Conservation (phyloP, 30 jellyfish, hydroid and myxozoan genomes). For the Turritopsis dohrnii region DNA sequence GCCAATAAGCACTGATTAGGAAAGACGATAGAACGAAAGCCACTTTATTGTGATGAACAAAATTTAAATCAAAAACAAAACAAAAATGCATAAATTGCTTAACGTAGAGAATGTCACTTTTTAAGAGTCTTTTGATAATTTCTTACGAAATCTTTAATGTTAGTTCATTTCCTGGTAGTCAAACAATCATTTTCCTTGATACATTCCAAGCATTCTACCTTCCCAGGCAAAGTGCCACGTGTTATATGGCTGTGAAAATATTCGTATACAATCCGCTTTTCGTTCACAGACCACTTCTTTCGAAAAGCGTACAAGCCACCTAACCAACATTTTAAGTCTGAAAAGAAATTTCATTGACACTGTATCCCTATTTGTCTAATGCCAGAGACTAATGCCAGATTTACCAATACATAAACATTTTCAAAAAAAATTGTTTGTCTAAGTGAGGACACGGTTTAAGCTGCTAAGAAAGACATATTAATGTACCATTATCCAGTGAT, state of each 20-base stretch:
- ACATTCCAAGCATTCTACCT: not conserved
- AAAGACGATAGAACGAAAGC: too few relatives aligned
- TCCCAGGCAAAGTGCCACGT: not conserved
- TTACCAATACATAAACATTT: too few relatives aligned
- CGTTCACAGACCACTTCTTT: not conserved
- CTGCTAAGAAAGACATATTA: not conserved
- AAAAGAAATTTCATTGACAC: not conserved
- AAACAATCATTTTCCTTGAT: not conserved
- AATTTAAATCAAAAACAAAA: not conserved
- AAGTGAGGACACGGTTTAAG: not conserved
- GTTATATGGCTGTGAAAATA: not conserved
- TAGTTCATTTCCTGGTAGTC: conserved; percentile 24
- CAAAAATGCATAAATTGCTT: too few relatives aligned
- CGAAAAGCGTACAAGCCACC: not conserved
- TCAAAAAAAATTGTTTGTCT: not conserved
- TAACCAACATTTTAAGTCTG: not conserved
- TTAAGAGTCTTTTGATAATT: not conserved
- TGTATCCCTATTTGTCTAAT: not conserved
- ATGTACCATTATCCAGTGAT: not conserved
- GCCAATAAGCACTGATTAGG: too few relatives aligned
- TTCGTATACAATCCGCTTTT: not conserved
- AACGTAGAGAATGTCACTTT: not conserved
- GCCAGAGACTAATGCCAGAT: too few relatives aligned
- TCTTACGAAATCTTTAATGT: conserved; percentile 34
- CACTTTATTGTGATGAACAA: too few relatives aligned